phyloP scores from a whole-genome alignment of 2,113 vertebrate species.

The Paralichthys olivaceus region DNA sequence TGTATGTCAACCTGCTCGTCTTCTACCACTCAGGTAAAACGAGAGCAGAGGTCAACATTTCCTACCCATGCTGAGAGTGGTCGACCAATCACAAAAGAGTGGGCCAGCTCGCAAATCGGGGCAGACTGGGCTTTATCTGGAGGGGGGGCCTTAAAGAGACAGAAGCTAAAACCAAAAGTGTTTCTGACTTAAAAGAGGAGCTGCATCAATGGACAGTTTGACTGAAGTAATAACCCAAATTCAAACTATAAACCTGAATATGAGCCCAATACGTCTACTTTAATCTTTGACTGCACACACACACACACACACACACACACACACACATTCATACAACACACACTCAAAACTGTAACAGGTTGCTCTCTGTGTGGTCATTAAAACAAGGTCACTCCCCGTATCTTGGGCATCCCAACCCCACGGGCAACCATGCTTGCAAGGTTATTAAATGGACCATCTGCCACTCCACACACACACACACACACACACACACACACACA shows the following conservation, averaged over 20 bases:
- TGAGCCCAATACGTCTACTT: neutral
- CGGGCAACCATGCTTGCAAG: constrained; percentile 41
- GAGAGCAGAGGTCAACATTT: no score
- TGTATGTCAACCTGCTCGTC: no score
- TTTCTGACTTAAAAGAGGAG: neutral
- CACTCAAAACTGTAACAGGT: constrained; percentile 33
- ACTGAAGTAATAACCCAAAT: neutral
- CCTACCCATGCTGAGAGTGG: no score
- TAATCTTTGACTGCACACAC: neutral
- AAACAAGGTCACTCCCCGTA: constrained; percentile 59
- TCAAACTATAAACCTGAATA: neutral
- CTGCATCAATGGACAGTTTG: neutral
- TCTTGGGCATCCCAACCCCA: constrained; percentile 49
- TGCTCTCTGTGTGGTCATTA: constrained; percentile 41
- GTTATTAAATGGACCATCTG: constrained; percentile 69
- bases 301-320: neutral
- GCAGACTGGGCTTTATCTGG: no score
- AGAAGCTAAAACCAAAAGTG: no score
- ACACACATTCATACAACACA: constrained; percentile 3
- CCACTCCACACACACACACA: constrained; percentile 36
- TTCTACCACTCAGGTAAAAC: no score
- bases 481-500: neutral
- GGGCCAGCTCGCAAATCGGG: no score
- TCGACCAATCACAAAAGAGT: no score
- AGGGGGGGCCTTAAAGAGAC: no score